These are phyloP conservation scores for Argyrosomus regius DNA, from an alignment of 2,797 vertebrate genomes.

Conservation along the genomic window DNA sequence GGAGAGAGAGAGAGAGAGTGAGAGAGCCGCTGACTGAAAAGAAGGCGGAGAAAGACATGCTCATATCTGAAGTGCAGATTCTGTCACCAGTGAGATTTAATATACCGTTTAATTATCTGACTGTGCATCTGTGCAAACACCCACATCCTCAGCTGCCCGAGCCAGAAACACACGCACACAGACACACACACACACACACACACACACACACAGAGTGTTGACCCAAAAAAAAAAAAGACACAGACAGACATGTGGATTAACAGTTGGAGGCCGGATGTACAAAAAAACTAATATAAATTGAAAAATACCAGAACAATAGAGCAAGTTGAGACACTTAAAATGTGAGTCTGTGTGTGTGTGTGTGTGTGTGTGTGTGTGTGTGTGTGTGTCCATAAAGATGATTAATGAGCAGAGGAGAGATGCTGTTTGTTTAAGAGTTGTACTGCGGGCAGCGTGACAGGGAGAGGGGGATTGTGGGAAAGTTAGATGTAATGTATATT, in stretches of 20 bases:
- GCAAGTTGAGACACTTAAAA: slow-evolving; percentile 31
- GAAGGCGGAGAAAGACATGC: slow-evolving; percentile 53
- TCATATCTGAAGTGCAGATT: slow-evolving; percentile 73
- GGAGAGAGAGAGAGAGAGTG: slow-evolving; percentile 18
- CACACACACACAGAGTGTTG: slow-evolving; percentile 2
- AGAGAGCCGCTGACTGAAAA: slow-evolving; percentile 51
- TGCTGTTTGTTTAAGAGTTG: slow-evolving; percentile 76
- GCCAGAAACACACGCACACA: slow-evolving; percentile 51
- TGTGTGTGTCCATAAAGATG: slow-evolving; percentile 58
- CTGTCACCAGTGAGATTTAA: slow-evolving; percentile 80
- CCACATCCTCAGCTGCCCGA: slow-evolving; percentile 73
- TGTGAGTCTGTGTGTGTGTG: slow-evolving; percentile 8
- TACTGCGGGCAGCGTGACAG: slow-evolving; percentile 71
- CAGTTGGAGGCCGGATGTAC: slow-evolving; percentile 31
- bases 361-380: slow-evolving; percentile 30
- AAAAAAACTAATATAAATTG: slow-evolving; percentile 29
- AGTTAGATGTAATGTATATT: slow-evolving; percentile 68
- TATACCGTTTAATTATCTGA: slow-evolving; percentile 76
- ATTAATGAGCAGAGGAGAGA: slow-evolving; percentile 80
- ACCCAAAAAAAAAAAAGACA: slow-evolving; percentile 23
- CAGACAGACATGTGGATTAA: slow-evolving; percentile 44
- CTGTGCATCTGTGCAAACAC: slow-evolving; percentile 82
- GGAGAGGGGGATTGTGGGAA: slow-evolving; percentile 71
- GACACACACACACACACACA: slow-evolving; percentile 28
- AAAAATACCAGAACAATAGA: slow-evolving; percentile 47